Conservation (phyloP, 1,140 invertebrate genomes). For the Dendroctonus valens region DNA sequence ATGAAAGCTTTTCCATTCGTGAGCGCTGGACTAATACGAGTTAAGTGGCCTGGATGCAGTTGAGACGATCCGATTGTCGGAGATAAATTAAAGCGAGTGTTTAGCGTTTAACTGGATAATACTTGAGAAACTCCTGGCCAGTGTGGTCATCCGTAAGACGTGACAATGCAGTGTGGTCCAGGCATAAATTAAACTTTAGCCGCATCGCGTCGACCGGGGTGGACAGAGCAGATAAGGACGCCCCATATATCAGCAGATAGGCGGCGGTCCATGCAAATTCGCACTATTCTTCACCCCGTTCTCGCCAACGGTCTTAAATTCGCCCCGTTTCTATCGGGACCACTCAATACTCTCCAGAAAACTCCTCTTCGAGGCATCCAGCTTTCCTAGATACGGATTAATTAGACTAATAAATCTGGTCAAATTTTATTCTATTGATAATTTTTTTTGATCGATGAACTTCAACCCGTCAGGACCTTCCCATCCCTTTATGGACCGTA, state of each 20-base stretch:
- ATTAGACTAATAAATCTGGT: too few species aligned
- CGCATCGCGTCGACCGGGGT: constrained; percentile 47
- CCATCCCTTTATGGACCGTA: too few species aligned
- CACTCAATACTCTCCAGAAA: too few species aligned
- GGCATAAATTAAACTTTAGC: constrained; percentile 50
- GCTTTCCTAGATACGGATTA: too few species aligned
- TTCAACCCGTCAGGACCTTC: too few species aligned
- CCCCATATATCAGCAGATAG: constrained; percentile 43
- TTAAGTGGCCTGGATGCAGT: not conserved
- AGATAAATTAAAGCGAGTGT: constrained; percentile 8
- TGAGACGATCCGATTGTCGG: not conserved
- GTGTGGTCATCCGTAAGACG: constrained; percentile 46
- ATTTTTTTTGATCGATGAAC: too few species aligned
- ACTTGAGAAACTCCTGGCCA: not conserved
- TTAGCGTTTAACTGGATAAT: constrained; percentile 4
- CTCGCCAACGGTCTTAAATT: not conserved
- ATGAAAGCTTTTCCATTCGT: too few species aligned
- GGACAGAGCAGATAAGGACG: constrained; percentile 46
- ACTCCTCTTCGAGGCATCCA: too few species aligned
- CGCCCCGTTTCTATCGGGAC: too few species aligned
- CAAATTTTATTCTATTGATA: too few species aligned
- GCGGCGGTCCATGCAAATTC: constrained; percentile 39
- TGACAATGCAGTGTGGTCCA: constrained; percentile 46
- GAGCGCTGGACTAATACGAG: too few species aligned
- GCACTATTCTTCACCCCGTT: constrained; percentile 24